Conservation (phyloP, 2,888 invertebrate genomes). For the Oscheius myriophilus region DNA sequence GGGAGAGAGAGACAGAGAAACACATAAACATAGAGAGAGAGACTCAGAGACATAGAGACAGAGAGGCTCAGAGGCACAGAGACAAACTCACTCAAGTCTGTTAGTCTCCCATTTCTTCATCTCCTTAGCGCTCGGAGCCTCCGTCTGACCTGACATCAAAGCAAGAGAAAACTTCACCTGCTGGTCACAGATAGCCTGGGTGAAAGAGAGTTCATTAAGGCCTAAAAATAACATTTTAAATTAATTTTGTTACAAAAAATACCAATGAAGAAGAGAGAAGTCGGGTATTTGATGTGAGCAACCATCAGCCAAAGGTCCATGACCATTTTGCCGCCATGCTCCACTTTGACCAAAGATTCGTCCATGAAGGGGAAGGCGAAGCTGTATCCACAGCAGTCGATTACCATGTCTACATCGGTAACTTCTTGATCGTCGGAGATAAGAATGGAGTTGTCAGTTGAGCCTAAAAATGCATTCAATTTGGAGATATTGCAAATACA, state of each 20-base stretch:
- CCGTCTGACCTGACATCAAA: not conserved
- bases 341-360: conserved; percentile 11
- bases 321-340: conserved; percentile 7
- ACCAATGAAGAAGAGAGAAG: conserved; percentile 27
- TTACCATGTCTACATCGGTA: conserved; percentile 8
- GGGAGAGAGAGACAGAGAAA: not conserved
- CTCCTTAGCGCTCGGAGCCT: not conserved
- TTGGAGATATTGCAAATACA: not conserved
- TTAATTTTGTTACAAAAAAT: not conserved
- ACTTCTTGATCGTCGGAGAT: conserved; percentile 22
- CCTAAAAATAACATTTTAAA: conserved; percentile 30
- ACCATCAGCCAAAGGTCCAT: conserved; percentile 15
- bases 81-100: not conserved
- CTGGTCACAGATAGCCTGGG: conserved; percentile 12
- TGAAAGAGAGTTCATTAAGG: conserved; percentile 36
- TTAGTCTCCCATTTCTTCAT: not conserved
- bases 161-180: conserved; percentile 19
- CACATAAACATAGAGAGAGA: too few relatives aligned
- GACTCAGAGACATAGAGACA: too few relatives aligned
- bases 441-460: not conserved
- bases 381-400: conserved; percentile 29
- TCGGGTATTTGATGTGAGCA: conserved; percentile 18
- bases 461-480: not conserved
- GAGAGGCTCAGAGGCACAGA: too few relatives aligned
- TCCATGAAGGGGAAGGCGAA: conserved; percentile 18